These are phyloP conservation scores for Trachelus tabidus DNA, from an alignment of 2,888 invertebrate species.

Conservation along the genomic window DNA sequence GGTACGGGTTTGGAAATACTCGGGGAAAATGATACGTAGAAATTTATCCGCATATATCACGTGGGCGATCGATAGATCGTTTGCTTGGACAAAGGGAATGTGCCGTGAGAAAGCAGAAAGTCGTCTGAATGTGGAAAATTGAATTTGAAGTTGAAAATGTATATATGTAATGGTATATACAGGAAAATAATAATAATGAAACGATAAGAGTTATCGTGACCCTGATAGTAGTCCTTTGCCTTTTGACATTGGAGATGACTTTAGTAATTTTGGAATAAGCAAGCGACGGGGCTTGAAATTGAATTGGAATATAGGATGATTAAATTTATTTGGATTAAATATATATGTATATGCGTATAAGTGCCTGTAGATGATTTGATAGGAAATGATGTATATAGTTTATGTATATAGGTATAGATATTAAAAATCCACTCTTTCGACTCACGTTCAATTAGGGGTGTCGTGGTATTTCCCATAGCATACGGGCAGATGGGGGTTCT, in stretches of 20 bases:
- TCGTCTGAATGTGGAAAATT: constrained; percentile 18
- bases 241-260: neutral
- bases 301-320: neutral
- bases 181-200: neutral
- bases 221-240: neutral
- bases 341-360: neutral
- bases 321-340: constrained; percentile 19
- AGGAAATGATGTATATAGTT: neutral
- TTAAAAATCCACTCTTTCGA: constrained; percentile 4
- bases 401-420: neutral
- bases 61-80: neutral
- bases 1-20: neutral
- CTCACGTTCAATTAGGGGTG: constrained; percentile 44
- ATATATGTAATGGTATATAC: neutral
- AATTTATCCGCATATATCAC: neutral
- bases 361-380: neutral
- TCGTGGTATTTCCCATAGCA: constrained; percentile 41
- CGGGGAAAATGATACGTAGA: neutral
- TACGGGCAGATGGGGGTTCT: constrained; percentile 47
- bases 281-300: constrained; percentile 6
- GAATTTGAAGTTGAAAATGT: neutral
- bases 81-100: constrained; percentile 23
- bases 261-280: neutral
- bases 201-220: neutral
- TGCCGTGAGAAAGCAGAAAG: constrained; percentile 45